Percentiles rank a stretch among this genome's conserved stretches.
Evolutionary conservation across 2,113 vertebrate species (phyloP).

Genomic region (Hylia prasina): DNA sequence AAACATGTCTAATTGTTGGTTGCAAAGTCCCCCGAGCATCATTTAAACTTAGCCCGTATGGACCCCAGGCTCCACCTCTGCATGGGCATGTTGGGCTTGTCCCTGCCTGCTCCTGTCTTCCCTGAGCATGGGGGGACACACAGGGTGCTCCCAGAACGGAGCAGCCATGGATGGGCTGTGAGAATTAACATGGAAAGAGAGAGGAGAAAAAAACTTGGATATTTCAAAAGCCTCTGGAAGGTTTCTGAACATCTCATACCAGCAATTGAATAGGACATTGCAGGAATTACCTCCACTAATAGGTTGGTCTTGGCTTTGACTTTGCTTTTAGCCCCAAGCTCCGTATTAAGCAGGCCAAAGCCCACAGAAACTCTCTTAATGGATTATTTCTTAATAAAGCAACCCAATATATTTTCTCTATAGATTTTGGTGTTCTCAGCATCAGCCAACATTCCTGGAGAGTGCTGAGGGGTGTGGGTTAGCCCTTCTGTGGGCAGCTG

Average conservation of each 20-base stretch:
- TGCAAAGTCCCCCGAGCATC: background rate
- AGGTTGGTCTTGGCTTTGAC: background rate
- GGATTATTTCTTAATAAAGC: conserved; percentile 2
- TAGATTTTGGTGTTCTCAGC: background rate
- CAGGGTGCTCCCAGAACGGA: background rate
- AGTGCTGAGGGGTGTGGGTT: background rate
- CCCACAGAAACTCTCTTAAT: background rate
- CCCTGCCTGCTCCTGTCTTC: background rate
- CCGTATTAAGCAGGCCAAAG: background rate
- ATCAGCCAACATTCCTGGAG: fast-evolving
- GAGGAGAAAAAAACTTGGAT: background rate
- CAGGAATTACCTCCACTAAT: conserved; percentile 13
- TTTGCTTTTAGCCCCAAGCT: conserved; percentile 1
- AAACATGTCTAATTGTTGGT: conserved; percentile 7
- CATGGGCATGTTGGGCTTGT: background rate
- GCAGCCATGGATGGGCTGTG: fast-evolving
- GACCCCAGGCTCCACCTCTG: background rate
- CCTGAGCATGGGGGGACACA: fast-evolving
- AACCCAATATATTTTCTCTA: background rate
- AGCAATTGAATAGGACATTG: background rate
- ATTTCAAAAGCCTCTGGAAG: background rate
- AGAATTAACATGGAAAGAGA: background rate
- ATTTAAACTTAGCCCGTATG: fast-evolving
- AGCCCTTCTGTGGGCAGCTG: background rate
- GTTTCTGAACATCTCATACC: background rate